Evolutionary conservation across 2,888 invertebrate genomes (phyloP).

Genomic region (Amphipoea lucens): DNA sequence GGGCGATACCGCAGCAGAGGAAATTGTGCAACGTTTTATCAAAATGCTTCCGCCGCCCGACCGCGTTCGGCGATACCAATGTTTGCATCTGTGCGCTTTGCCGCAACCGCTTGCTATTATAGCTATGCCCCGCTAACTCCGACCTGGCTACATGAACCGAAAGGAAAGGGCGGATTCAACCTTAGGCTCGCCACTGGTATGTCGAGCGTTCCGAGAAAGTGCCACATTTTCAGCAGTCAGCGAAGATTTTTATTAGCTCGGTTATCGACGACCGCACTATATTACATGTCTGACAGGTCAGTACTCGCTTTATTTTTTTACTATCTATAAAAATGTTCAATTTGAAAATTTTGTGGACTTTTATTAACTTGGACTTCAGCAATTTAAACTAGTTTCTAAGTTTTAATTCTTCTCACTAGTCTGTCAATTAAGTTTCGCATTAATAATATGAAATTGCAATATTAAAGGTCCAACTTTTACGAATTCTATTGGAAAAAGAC

Average conservation of each 20-base stretch:
- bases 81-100: slow-evolving; percentile 77
- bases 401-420: slow-evolving; percentile 35
- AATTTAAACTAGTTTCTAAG: slow-evolving; percentile 41
- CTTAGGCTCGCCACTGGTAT: slow-evolving; percentile 38
- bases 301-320: slow-evolving; percentile 28
- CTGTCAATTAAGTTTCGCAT: slow-evolving; percentile 43
- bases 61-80: slow-evolving; percentile 71
- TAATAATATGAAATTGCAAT: slow-evolving; percentile 51
- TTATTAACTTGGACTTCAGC: slow-evolving; percentile 19
- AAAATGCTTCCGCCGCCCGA: slow-evolving; percentile 78
- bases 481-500: slow-evolving; percentile 57
- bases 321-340: slow-evolving; percentile 17
- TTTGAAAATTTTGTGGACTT: slow-evolving; percentile 12
- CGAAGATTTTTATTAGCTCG: slow-evolving; percentile 54
- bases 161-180: slow-evolving; percentile 43
- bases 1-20: slow-evolving; percentile 72
- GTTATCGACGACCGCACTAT: slow-evolving; percentile 47
- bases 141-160: slow-evolving; percentile 54
- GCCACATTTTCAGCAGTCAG: slow-evolving; percentile 55
- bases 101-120: slow-evolving; percentile 62
- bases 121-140: slow-evolving; percentile 54
- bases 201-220: slow-evolving; percentile 52
- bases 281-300: slow-evolving; percentile 38
- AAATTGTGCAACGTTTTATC: slow-evolving; percentile 85
- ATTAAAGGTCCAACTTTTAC: slow-evolving; percentile 52